Percentiles rank a stretch among this genome's conserved stretches.
Evolutionary conservation across 2,888 invertebrate species (phyloP).

Genomic region (Calliscelio sp.): DNA sequence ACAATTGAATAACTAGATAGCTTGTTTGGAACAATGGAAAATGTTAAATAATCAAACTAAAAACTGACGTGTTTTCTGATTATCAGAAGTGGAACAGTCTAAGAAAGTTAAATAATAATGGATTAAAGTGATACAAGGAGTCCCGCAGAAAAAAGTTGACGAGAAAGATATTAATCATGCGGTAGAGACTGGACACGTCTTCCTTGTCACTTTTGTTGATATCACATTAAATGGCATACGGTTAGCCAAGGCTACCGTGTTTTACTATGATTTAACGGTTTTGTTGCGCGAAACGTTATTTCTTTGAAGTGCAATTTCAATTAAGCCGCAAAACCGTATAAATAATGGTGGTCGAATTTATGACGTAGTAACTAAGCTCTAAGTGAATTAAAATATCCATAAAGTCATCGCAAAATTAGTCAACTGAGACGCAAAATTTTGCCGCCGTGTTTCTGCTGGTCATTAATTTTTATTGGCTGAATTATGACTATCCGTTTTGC

Average conservation of each 20-base stretch:
- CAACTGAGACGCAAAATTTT: not conserved
- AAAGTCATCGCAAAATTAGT: not conserved
- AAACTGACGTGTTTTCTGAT: not conserved
- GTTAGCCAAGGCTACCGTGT: slow-evolving; percentile 31
- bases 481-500: not conserved
- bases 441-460: not conserved
- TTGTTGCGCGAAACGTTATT: slow-evolving; percentile 20
- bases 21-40: too few relatives aligned
- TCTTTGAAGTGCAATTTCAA: slow-evolving; percentile 10
- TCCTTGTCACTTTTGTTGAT: slow-evolving; percentile 36
- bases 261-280: slow-evolving; percentile 44
- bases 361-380: not conserved
- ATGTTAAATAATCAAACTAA: not conserved
- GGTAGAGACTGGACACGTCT: slow-evolving; percentile 4
- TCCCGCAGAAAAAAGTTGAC: too few relatives aligned
- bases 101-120: slow-evolving; percentile 9
- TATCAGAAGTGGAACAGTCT: not conserved
- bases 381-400: not conserved
- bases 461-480: not conserved
- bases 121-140: not conserved
- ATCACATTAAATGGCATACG: slow-evolving; percentile 8
- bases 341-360: not conserved
- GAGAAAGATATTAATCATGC: slow-evolving; percentile 19
- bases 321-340: slow-evolving; percentile 3
- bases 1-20: too few relatives aligned